Conservation (phyloP, 1,140 invertebrate species). For the Polypedilum pembai region DNA sequence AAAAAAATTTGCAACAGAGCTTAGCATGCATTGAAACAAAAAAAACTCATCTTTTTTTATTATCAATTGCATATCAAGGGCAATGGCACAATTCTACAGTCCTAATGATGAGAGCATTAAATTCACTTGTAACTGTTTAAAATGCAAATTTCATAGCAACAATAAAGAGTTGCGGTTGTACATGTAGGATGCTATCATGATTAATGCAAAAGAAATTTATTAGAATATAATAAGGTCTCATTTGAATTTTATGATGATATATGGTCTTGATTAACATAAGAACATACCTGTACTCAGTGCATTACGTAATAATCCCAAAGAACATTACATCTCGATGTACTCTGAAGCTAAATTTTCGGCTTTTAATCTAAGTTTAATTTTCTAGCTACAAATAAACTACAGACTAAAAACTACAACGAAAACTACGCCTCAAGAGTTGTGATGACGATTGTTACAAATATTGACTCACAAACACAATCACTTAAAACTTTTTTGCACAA, state of each 20-base stretch:
- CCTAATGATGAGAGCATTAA: neutral
- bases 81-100: neutral
- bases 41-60: neutral
- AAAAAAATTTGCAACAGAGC: too few species aligned
- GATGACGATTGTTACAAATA: too few species aligned
- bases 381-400: conserved; percentile 9
- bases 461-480: neutral
- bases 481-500: neutral
- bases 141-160: neutral
- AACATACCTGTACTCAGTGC: neutral
- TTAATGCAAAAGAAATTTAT: neutral
- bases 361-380: conserved; percentile 26
- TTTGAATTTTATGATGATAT: neutral
- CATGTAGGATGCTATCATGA: neutral
- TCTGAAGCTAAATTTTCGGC: conserved; percentile 25
- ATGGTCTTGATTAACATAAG: neutral
- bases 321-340: neutral
- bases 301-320: neutral
- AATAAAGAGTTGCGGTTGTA: neutral
- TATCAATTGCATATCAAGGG: conserved; percentile 3
- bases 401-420: conserved; percentile 27
- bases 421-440: conserved; percentile 15
- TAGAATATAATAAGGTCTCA: neutral
- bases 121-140: neutral
- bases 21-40: too few species aligned